Evolutionary conservation across 2,888 invertebrate species (phyloP).

Genomic region (Epirrhoe alternata): DNA sequence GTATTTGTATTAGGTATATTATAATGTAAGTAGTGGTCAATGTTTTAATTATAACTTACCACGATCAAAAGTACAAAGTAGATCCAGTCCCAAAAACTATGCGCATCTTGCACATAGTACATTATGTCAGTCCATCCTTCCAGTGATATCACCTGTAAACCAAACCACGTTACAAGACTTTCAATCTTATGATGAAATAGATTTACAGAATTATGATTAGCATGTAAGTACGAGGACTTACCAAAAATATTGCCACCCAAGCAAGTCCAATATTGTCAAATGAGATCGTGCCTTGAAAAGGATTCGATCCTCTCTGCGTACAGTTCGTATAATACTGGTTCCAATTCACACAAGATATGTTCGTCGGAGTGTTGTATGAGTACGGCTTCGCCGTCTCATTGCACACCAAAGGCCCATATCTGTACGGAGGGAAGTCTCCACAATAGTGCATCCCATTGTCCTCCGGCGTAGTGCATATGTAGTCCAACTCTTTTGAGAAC

Average conservation of each 20-base stretch:
- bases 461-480: constrained; percentile 97
- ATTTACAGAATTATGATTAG: background rate
- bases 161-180: background rate
- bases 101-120: constrained; percentile 99
- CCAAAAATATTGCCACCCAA: constrained; percentile 99
- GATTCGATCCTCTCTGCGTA: constrained; percentile 96
- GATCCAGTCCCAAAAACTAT: constrained; percentile 99
- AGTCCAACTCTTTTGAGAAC: constrained; percentile 96
- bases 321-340: constrained; percentile 99
- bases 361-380: constrained; percentile 87
- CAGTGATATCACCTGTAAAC: constrained; percentile 96
- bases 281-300: constrained; percentile 99
- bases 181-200: background rate
- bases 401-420: constrained; percentile 90
- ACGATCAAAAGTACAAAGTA: constrained; percentile 99
- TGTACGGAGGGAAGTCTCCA: constrained; percentile 91
- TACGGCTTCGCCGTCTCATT: constrained; percentile 88
- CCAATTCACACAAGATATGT: constrained; percentile 97
- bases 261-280: constrained; percentile 99
- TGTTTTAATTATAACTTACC: constrained; percentile 87
- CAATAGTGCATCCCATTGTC: constrained; percentile 98
- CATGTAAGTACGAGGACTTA: constrained; percentile 76
- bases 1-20: too few relatives aligned
- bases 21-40: too few relatives aligned
- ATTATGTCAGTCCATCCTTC: constrained; percentile 99